Percentiles rank a stretch among this genome's conserved stretches.
phyloP scores from a whole-genome alignment of 2,113 vertebrate genomes.

The Callaeas wilsoni region DNA sequence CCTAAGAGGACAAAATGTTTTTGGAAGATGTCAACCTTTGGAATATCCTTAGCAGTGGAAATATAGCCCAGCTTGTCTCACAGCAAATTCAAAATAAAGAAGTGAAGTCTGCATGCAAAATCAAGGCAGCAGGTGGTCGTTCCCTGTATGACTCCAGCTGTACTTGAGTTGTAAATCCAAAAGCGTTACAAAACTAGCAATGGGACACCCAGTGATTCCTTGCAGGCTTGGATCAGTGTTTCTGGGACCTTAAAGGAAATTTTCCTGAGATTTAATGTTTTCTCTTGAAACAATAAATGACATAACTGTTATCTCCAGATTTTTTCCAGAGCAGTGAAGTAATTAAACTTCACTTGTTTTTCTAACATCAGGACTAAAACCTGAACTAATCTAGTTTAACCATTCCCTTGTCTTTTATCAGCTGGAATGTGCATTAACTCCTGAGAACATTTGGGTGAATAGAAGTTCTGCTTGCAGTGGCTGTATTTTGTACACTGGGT shows the following conservation, averaged over 20 bases:
- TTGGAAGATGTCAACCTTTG: constrained; percentile 6
- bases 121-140: constrained; percentile 56
- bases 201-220: constrained; percentile 8
- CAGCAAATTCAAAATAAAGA: constrained; percentile 36
- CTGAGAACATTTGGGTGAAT: background rate
- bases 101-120: constrained; percentile 55
- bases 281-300: constrained; percentile 47
- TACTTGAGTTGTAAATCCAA: constrained; percentile 48
- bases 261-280: constrained; percentile 39
- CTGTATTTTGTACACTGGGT: background rate
- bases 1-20: constrained; percentile 17
- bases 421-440: background rate
- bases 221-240: background rate
- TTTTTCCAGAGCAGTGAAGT: constrained; percentile 30
- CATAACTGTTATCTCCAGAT: constrained; percentile 30
- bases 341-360: constrained; percentile 41
- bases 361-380: constrained; percentile 31
- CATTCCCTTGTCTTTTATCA: constrained; percentile 41
- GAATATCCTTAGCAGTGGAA: constrained; percentile 10
- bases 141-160: constrained; percentile 49
- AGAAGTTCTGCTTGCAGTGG: background rate
- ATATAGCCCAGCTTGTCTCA: constrained; percentile 17
- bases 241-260: constrained; percentile 23
- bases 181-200: constrained; percentile 33
- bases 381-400: constrained; percentile 58